Percentiles rank a stretch among this genome's conserved stretches.
These are phyloP conservation scores for Polylopha cassiicola DNA, from an alignment of 2,888 invertebrate genomes.

Conservation along the genomic window DNA sequence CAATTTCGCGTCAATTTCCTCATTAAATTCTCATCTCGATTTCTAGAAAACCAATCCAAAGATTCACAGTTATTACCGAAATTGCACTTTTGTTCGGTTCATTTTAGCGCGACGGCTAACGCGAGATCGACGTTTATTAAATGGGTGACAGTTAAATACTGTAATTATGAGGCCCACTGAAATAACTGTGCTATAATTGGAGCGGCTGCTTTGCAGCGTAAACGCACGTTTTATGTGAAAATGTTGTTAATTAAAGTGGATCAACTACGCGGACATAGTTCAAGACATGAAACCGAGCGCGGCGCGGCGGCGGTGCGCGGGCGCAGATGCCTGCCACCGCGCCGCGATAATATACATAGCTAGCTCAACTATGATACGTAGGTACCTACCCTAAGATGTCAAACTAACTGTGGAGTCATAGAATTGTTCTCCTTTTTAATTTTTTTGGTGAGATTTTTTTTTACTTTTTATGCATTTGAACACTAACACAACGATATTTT, in stretches of 20 bases:
- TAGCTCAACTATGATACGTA: conserved; percentile 1
- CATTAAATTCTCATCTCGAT: conserved; percentile 14
- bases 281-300: conserved; percentile 36
- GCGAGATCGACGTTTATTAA: conserved; percentile 56
- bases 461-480: too few species aligned
- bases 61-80: conserved; percentile 20
- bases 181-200: conserved; percentile 72
- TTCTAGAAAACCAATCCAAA: conserved; percentile 22
- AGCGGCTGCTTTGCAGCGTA: conserved; percentile 54
- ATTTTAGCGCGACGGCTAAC: conserved; percentile 27
- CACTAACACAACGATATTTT: too few species aligned
- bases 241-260: conserved; percentile 66
- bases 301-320: too few species aligned
- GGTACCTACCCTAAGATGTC: too few species aligned
- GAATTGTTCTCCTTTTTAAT: too few species aligned
- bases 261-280: conserved; percentile 57
- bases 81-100: not conserved
- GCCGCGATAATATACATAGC: too few species aligned
- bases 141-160: conserved; percentile 63
- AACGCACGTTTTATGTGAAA: conserved; percentile 67
- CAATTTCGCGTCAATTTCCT: conserved; percentile 20
- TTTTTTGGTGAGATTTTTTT: too few species aligned
- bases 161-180: conserved; percentile 63
- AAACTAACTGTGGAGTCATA: too few species aligned
- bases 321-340: too few species aligned